These are phyloP conservation scores for Tineola bisselliella DNA, from an alignment of 2,888 invertebrate genomes.

Conservation along the genomic window DNA sequence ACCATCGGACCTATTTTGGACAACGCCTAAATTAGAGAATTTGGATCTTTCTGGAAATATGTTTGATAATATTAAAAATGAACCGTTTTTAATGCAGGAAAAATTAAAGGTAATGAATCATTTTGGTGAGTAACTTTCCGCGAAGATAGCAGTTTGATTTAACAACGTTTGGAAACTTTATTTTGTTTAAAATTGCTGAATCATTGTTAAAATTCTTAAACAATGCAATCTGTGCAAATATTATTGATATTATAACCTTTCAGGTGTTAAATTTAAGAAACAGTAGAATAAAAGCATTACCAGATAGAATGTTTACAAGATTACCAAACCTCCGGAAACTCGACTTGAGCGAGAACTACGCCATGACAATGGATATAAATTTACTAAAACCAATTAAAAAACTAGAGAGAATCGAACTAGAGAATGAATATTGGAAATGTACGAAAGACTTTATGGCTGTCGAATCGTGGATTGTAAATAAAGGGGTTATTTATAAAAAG, in stretches of 20 bases:
- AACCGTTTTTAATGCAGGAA: slow-evolving; percentile 65
- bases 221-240: too few species aligned
- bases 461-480: slow-evolving; percentile 47
- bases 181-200: too few species aligned
- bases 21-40: slow-evolving; percentile 56
- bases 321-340: slow-evolving; percentile 66
- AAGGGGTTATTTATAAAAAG: slow-evolving; percentile 51
- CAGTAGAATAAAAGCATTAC: slow-evolving; percentile 67
- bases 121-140: background rate
- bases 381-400: slow-evolving; percentile 56
- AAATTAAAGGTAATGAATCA: slow-evolving; percentile 50
- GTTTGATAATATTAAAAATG: slow-evolving; percentile 63
- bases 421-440: slow-evolving; percentile 69
- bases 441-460: slow-evolving; percentile 47
- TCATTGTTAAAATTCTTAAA: too few species aligned
- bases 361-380: slow-evolving; percentile 58
- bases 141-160: too few species aligned
- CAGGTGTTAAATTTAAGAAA: slow-evolving; percentile 68
- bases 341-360: slow-evolving; percentile 70
- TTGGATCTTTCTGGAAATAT: slow-evolving; percentile 72
- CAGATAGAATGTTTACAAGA: slow-evolving; percentile 56
- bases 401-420: slow-evolving; percentile 59
- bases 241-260: background rate
- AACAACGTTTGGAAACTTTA: too few species aligned
- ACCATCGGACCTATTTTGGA: slow-evolving; percentile 64